Evolutionary conservation across 2,888 invertebrate species (phyloP).

Genomic region (Nephrotoma guestfalica): DNA sequence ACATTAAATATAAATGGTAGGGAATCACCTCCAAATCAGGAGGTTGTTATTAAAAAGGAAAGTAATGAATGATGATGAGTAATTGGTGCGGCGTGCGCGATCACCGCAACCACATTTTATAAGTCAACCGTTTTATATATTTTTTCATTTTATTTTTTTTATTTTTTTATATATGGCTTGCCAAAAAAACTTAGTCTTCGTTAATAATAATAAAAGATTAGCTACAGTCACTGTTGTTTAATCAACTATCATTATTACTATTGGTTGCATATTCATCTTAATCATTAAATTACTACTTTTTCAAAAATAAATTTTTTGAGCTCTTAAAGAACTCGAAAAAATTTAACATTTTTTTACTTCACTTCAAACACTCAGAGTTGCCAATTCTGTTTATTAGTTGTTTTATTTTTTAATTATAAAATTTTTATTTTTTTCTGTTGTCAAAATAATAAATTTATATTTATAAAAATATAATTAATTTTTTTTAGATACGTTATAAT

Average conservation of each 20-base stretch:
- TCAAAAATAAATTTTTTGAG: background rate
- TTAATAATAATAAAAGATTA: background rate
- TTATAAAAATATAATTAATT: background rate
- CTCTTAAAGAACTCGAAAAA: background rate
- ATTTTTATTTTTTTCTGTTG: background rate
- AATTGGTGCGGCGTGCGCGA: background rate
- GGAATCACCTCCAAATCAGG: constrained; percentile 11
- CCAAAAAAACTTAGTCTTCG: background rate
- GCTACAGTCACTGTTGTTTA: background rate
- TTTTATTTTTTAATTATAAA: background rate
- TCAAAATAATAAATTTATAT: background rate
- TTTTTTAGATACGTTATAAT: background rate
- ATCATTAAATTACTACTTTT: background rate
- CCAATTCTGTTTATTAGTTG: background rate
- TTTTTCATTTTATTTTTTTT: background rate
- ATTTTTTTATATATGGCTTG: background rate
- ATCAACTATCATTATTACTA: background rate
- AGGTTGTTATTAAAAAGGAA: constrained; percentile 13
- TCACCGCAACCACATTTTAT: background rate
- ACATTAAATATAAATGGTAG: constrained; percentile 10
- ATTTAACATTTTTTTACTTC: background rate
- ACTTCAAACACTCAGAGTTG: background rate
- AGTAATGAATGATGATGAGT: constrained; percentile 10
- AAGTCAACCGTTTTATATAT: background rate
- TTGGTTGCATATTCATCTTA: background rate